Conservation (phyloP, 2,888 invertebrate genomes). For the Drosophila subquinaria region DNA sequence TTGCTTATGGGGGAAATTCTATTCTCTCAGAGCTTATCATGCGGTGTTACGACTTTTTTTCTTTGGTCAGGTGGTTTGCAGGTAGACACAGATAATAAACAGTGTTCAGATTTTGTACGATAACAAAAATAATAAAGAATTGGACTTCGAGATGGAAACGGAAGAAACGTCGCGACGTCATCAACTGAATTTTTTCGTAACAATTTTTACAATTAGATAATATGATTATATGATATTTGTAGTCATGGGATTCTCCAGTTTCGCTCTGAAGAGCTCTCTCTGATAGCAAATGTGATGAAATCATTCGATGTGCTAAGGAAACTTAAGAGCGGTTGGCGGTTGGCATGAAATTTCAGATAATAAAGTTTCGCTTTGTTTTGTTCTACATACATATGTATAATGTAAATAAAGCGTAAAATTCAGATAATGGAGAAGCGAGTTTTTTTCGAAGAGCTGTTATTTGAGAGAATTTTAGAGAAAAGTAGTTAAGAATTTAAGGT, state of each 20-base stretch:
- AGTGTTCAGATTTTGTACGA: conserved; percentile 15
- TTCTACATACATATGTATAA: neutral
- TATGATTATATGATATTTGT: conserved; percentile 16
- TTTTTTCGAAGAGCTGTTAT: neutral
- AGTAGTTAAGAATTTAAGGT: neutral
- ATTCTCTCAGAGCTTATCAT: conserved; percentile 44
- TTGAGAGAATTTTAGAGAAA: neutral
- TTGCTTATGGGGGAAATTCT: conserved; percentile 25
- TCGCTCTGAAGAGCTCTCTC: neutral
- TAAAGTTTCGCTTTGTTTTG: neutral
- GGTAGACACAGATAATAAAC: conserved; percentile 14
- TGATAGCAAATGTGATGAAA: conserved; percentile 36
- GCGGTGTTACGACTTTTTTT: conserved; percentile 39
- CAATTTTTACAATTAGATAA: conserved; percentile 34
- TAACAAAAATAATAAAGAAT: conserved; percentile 16
- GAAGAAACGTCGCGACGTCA: conserved; percentile 45
- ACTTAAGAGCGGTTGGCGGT: too few relatives aligned
- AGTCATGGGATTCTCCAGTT: conserved; percentile 27
- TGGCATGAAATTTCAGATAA: conserved; percentile 13
- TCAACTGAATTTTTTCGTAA: conserved; percentile 28
- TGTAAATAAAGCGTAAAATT: conserved; percentile 9
- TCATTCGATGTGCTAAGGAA: conserved; percentile 15
- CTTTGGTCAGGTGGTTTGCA: conserved; percentile 62
- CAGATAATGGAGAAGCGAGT: neutral
- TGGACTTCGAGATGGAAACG: conserved; percentile 17